phyloP scores from a whole-genome alignment of 2,113 vertebrate genomes.

The Pluvialis apricaria region DNA sequence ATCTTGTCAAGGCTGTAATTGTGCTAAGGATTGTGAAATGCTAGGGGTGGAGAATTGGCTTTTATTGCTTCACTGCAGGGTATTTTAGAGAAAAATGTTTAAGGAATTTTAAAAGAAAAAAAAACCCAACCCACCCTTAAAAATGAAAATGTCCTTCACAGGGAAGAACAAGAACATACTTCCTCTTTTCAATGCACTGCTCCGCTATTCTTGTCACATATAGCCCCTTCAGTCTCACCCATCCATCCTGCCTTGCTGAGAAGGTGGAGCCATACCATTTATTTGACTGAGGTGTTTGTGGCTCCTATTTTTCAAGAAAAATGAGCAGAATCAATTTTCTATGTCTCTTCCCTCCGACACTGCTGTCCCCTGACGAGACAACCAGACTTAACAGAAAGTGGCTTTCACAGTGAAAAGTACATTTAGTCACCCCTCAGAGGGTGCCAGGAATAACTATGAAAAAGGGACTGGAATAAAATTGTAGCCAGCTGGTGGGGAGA shows the following conservation, averaged over 20 bases:
- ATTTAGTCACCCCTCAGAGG: neutral
- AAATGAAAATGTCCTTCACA: neutral
- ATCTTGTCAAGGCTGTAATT: neutral
- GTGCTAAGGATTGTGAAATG: neutral
- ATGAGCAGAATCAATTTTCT: neutral
- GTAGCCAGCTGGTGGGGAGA: neutral
- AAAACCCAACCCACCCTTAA: neutral
- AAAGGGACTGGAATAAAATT: neutral
- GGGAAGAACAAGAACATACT: neutral
- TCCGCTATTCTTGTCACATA: neutral
- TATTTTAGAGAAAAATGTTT: neutral
- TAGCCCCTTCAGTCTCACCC: neutral
- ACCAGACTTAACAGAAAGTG: neutral
- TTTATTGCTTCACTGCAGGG: neutral
- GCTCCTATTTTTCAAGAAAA: neutral
- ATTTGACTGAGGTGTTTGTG: neutral
- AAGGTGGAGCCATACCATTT: fast-evolving
- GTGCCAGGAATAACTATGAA: neutral
- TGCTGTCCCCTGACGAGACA: neutral
- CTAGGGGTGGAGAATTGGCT: neutral
- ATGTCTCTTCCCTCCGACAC: neutral
- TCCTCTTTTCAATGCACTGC: neutral
- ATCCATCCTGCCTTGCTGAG: neutral
- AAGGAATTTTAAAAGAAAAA: neutral
- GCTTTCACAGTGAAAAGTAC: neutral